Conservation (phyloP, 2,113 vertebrate genomes). For the Prochilodus magdalenae region DNA sequence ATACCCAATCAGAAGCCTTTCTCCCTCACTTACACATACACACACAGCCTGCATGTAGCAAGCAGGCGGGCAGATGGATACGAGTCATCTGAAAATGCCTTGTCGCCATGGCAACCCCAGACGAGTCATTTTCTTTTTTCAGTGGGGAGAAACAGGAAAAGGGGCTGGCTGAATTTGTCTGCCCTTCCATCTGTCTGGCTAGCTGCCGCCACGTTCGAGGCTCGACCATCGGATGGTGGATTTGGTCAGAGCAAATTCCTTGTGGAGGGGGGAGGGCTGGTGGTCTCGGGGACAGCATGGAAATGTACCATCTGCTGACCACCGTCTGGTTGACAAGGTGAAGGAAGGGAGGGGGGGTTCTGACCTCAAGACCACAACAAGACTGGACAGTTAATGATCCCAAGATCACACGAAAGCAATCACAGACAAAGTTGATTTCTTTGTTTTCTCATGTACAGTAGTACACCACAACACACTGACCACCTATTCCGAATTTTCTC, state of each 20-base stretch:
- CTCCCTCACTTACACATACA: neutral
- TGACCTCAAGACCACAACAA: slow-evolving; percentile 41
- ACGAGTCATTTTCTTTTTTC: slow-evolving; percentile 19
- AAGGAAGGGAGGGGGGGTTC: slow-evolving; percentile 16
- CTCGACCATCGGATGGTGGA: neutral
- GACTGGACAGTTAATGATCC: slow-evolving; percentile 26
- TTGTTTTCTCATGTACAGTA: neutral
- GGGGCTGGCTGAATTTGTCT: neutral
- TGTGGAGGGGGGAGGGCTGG: slow-evolving; percentile 4
- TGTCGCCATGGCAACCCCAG: slow-evolving; percentile 69
- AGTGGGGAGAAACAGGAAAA: neutral
- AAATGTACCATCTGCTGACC: slow-evolving; percentile 46
- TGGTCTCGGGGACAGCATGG: slow-evolving; percentile 1
- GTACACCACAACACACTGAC: neutral
- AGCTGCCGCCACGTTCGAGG: slow-evolving; percentile 19
- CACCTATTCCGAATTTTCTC: neutral
- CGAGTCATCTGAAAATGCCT: slow-evolving; percentile 39
- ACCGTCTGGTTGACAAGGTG: slow-evolving; percentile 31
- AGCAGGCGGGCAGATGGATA: slow-evolving; percentile 37
- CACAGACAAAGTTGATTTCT: neutral
- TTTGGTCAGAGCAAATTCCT: slow-evolving; percentile 26
- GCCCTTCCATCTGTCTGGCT: slow-evolving; percentile 36
- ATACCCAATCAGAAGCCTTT: neutral
- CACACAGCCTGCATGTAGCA: slow-evolving; percentile 28
- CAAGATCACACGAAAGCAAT: neutral